Evolutionary conservation across 2,888 invertebrate genomes (phyloP).

Genomic region (Mesochorus sp.): DNA sequence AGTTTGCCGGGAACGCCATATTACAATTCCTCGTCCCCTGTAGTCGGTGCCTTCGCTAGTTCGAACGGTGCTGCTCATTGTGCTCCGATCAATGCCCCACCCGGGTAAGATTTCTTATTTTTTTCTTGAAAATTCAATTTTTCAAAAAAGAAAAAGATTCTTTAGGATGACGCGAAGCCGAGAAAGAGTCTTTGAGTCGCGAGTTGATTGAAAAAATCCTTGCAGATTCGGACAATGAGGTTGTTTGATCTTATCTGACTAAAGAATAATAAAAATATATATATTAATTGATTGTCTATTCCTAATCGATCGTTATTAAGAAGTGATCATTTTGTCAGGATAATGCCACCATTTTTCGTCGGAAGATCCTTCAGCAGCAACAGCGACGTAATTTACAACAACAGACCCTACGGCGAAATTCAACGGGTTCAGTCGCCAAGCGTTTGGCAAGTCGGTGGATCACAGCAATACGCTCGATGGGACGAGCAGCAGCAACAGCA

Average conservation of each 20-base stretch:
- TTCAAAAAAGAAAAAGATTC: conserved; percentile 30
- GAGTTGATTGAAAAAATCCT: conserved; percentile 74
- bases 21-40: conserved; percentile 77
- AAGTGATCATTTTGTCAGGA: conserved; percentile 62
- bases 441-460: conserved; percentile 70
- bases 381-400: conserved; percentile 71
- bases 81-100: conserved; percentile 69
- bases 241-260: conserved; percentile 75
- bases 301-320: no score
- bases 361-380: conserved; percentile 73
- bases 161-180: conserved; percentile 74
- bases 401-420: conserved; percentile 74
- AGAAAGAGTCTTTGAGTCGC: conserved; percentile 77
- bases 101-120: conserved; percentile 67
- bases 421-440: conserved; percentile 75
- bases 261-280: conserved; percentile 40
- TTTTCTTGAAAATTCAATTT: conserved; percentile 5
- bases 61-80: conserved; percentile 78
- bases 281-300: no score
- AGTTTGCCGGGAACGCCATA: conserved; percentile 78
- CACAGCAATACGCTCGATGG: conserved; percentile 72
- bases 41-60: conserved; percentile 73
- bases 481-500: conserved; percentile 72
- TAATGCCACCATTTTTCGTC: conserved; percentile 75
- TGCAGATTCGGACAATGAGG: conserved; percentile 75